Evolutionary conservation across 2,888 invertebrate genomes (phyloP).

Genomic region (Synergus umbraculus): DNA sequence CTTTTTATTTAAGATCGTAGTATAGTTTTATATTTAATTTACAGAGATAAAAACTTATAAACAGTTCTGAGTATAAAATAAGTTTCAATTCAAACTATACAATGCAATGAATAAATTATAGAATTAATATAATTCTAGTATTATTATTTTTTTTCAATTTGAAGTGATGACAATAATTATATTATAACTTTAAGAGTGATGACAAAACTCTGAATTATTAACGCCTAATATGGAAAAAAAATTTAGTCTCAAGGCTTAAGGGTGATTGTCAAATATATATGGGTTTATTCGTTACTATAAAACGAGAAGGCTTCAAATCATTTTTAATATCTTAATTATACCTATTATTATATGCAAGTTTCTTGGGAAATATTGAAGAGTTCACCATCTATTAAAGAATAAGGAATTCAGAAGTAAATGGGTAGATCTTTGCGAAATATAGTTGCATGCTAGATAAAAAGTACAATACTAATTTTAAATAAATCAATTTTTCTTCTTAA

Average conservation of each 20-base stretch:
- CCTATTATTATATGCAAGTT: background rate
- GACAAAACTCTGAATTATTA: conserved; percentile 36
- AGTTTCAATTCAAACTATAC: conserved; percentile 71
- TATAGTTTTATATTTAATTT: conserved; percentile 61
- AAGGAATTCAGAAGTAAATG: background rate
- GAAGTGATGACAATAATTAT: background rate
- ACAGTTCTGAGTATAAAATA: conserved; percentile 74
- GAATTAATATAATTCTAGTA: background rate
- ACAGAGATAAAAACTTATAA: conserved; percentile 76
- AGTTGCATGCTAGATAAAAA: no score
- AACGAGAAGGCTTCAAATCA: background rate
- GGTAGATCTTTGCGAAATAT: no score
- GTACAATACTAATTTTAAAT: no score
- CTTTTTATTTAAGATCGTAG: background rate
- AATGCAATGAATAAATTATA: conserved; percentile 52
- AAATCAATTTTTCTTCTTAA: no score
- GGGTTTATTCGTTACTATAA: conserved; percentile 13
- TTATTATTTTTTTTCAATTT: conserved; percentile 5
- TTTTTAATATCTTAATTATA: background rate
- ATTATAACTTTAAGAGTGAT: background rate
- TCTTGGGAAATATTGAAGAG: background rate
- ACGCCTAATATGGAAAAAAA: conserved; percentile 46
- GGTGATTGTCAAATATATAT: conserved; percentile 71
- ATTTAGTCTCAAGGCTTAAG: conserved; percentile 70
- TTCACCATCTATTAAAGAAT: conserved; percentile 8